Evolutionary conservation across 2,113 vertebrate species (phyloP).

Genomic region (Hippoglossus stenolepis): DNA sequence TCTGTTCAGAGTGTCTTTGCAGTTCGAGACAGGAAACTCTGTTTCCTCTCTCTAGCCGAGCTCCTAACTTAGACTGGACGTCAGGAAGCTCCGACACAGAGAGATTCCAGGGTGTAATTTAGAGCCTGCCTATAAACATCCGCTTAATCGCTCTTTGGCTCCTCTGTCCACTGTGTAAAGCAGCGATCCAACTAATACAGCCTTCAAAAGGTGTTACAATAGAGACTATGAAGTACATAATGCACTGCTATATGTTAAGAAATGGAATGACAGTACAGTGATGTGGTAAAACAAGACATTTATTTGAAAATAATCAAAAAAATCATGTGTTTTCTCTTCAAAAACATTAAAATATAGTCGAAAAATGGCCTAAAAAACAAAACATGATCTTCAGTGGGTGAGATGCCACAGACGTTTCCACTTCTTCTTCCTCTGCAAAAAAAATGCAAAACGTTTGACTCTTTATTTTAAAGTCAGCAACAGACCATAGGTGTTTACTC

Average conservation of each 20-base stretch:
- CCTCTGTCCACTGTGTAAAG: background rate
- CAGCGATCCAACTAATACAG: background rate
- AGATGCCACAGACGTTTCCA: constrained; percentile 5
- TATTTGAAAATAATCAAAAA: background rate
- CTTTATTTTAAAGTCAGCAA: background rate
- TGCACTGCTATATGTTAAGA: constrained; percentile 31
- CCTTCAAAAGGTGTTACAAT: background rate
- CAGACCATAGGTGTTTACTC: background rate
- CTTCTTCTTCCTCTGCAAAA: constrained; percentile 38
- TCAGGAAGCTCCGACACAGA: constrained; percentile 66
- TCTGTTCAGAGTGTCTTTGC: constrained; percentile 34
- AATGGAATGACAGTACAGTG: background rate
- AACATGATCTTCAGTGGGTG: constrained; percentile 1
- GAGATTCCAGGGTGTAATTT: constrained; percentile 68
- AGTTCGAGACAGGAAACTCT: constrained; percentile 69
- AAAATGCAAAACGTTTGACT: constrained; percentile 7
- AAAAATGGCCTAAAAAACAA: constrained; percentile 2
- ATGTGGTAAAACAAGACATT: background rate
- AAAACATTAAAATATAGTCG: background rate
- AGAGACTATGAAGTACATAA: background rate
- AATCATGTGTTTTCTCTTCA: background rate
- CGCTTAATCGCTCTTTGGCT: constrained; percentile 6
- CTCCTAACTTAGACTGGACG: constrained; percentile 58
- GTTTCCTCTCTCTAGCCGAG: constrained; percentile 69
- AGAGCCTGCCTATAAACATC: constrained; percentile 59